Conservation (phyloP, 2,888 invertebrate species). For the Phasia obesa region DNA sequence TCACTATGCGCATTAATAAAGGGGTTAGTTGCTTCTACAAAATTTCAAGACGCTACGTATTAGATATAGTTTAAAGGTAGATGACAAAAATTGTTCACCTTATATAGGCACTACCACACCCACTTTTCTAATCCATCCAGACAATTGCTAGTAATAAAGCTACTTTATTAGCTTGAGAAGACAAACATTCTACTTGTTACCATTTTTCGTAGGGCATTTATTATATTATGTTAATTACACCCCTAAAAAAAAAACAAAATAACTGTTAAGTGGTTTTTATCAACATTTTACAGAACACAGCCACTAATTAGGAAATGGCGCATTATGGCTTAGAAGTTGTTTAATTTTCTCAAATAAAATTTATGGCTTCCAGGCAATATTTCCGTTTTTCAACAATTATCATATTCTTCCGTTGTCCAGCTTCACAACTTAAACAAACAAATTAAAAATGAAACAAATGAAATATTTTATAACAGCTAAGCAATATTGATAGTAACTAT, state of each 20-base stretch:
- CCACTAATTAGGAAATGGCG: conserved; percentile 66
- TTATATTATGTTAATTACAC: conserved; percentile 37
- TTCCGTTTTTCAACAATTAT: conserved; percentile 52
- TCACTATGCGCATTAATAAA: no score
- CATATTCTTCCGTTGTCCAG: conserved; percentile 40
- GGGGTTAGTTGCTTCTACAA: no score
- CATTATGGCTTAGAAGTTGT: conserved; percentile 61
- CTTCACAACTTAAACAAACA: not conserved
- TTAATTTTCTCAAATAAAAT: conserved; percentile 41
- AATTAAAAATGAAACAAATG: not conserved
- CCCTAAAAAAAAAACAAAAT: conserved; percentile 20
- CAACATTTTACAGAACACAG: conserved; percentile 55
- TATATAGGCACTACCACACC: no score
- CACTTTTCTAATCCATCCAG: no score
- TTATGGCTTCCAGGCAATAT: conserved; percentile 38
- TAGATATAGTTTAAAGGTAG: no score
- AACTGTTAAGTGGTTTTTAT: conserved; percentile 57
- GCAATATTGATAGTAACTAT: no score
- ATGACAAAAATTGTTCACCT: no score
- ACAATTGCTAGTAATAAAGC: not conserved
- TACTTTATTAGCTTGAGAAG: not conserved
- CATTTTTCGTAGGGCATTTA: conserved; percentile 1
- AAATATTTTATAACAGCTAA: not conserved
- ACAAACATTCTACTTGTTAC: not conserved
- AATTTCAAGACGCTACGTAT: no score